Base-by-base conservation (phyloP, 2,797 vertebrate genomes). In the Lemur catta region DNA sequence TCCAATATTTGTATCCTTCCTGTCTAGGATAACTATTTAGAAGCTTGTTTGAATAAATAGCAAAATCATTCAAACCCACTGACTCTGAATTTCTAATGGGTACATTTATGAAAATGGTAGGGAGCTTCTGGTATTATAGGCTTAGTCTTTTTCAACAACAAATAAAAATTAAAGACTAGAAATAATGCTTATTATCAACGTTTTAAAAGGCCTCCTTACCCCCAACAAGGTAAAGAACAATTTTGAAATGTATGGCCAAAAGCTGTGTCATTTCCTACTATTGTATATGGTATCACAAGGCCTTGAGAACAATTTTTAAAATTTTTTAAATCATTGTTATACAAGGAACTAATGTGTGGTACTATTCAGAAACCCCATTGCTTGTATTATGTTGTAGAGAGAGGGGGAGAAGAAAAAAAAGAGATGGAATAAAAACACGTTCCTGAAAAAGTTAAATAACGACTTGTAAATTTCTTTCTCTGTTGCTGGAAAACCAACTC, bases 391-490 rank as follows among this genome's bases (percentile, higher is more conserved):
- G 79, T 92, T 92, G 48, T 52, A 52, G n/a, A 35, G 26, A 24
- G 61, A 12, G 63, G 13, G 22, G 24, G 14, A 75, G 33, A 38
- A 86, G 76, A 71, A 43, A 69, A 76, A 85, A 80, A 80, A 67
- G 57, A 41, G 41, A 82, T 82, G 89, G 35, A 92, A 85, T 92
- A 55, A 96, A 96, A 95, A 97, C 88, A 82, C 28, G 59, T 72
- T 96, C 57, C 52, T 84, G 81, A 71, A 93, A 85, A 98, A 76
- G 79, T 95, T 97, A 96, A 97, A 90, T 88, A 93, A 69, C 22
- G 95, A 87, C 89, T 95, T 97, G 75, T 92, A 96, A 91, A 91
- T 97, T 97, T 97, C 95, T 89, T 91, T 95, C 79, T 95, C 82
- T 96, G 87, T 94, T 41, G 92, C 88, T 92, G 67, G 78, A 84